These are phyloP conservation scores for Pogoniulus pusillus DNA, from an alignment of 2,797 vertebrate genomes.

Conservation along the genomic window DNA sequence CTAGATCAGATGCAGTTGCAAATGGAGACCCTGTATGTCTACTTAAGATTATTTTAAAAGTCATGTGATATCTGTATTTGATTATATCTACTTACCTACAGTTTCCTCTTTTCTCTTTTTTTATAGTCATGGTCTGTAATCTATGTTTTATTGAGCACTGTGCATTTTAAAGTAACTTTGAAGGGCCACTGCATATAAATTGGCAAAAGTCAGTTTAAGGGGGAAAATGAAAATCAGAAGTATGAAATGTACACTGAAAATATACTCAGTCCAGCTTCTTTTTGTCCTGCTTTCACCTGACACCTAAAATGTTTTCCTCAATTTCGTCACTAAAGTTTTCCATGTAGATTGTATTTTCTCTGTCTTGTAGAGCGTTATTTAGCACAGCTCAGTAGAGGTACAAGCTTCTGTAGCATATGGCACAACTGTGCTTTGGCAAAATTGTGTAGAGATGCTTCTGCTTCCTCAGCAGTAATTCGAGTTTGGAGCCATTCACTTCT, in stretches of 20 bases:
- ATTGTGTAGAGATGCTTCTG: neutral
- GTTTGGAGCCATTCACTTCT: neutral
- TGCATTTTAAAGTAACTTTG: neutral
- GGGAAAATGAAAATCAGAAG: neutral
- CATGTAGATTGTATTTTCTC: neutral
- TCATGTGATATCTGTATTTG: neutral
- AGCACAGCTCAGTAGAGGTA: neutral
- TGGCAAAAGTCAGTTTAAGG: neutral
- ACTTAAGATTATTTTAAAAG: slow-evolving; percentile 14
- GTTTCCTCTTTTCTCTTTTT: neutral
- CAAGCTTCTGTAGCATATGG: neutral
- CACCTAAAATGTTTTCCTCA: neutral
- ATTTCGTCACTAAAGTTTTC: neutral
- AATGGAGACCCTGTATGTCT: neutral
- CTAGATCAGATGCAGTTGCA: neutral
- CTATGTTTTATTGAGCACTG: neutral
- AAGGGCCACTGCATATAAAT: neutral
- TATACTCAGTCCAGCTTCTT: neutral
- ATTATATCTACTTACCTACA: neutral
- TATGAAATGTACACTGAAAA: neutral
- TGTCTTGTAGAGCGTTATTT: neutral
- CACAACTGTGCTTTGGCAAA: neutral
- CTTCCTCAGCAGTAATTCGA: neutral
- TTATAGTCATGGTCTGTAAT: neutral
- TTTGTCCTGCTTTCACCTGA: neutral